Conservation (phyloP, 2,888 invertebrate genomes). For the Deroplatys truncata region DNA sequence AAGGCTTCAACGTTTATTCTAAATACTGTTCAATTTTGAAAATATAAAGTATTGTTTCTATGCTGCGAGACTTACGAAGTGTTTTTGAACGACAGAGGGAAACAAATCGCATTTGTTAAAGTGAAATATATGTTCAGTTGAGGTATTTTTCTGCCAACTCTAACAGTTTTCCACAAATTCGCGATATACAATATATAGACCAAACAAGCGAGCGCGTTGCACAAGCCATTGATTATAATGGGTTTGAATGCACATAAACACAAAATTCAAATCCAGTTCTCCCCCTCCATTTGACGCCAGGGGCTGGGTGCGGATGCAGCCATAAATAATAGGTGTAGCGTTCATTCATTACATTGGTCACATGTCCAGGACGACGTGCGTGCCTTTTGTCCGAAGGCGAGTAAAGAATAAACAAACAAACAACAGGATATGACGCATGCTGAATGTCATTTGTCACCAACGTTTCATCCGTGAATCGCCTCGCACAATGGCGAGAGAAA, state of each 20-base stretch:
- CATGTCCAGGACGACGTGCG: neutral
- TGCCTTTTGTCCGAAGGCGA: conserved; percentile 7
- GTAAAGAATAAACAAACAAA: conserved; percentile 11
- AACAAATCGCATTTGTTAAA: too few species aligned
- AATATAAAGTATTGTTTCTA: too few species aligned
- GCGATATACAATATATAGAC: neutral
- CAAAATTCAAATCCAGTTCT: neutral
- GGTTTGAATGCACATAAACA: conserved; percentile 12
- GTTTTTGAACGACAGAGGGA: too few species aligned
- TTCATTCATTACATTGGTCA: conserved; percentile 12
- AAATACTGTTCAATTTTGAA: too few species aligned
- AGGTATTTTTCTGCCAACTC: neutral
- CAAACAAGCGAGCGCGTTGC: neutral
- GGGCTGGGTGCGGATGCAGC: neutral
- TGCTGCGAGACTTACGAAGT: too few species aligned
- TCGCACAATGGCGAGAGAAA: neutral
- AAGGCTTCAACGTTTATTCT: too few species aligned
- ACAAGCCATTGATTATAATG: conserved; percentile 12
- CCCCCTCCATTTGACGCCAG: neutral
- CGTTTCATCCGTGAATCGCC: neutral
- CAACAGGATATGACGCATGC: conserved; percentile 3
- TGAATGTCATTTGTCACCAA: conserved; percentile 1
- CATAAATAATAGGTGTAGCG: conserved; percentile 14
- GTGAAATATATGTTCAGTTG: too few species aligned
- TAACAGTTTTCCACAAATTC: neutral